Evolutionary conservation across 2,113 vertebrate genomes (phyloP).

Genomic region (Podarcis cretensis): DNA sequence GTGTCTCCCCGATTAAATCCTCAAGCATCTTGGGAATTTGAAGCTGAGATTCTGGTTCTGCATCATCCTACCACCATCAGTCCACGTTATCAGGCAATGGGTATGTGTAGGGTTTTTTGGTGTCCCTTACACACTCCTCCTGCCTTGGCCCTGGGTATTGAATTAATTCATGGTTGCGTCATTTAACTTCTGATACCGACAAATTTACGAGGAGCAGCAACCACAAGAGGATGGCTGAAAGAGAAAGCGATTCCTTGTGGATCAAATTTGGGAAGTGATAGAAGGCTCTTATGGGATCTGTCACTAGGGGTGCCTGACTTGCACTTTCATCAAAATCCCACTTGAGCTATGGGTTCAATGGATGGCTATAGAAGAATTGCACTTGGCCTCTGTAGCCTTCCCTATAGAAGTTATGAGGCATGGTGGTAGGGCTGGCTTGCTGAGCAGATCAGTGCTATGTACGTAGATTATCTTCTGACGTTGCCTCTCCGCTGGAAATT

Average conservation of each 20-base stretch:
- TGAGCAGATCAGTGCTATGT: background rate
- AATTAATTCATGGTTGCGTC: background rate
- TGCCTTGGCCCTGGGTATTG: conserved; percentile 1
- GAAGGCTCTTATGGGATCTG: background rate
- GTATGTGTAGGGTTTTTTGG: conserved; percentile 72
- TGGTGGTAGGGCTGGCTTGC: background rate
- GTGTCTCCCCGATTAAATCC: conserved; percentile 94
- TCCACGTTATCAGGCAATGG: conserved; percentile 98
- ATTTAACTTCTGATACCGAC: background rate
- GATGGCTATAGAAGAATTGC: background rate
- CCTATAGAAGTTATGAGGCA: background rate
- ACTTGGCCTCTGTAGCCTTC: background rate
- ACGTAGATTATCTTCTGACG: background rate
- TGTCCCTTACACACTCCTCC: background rate
- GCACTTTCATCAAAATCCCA: background rate
- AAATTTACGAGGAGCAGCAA: background rate
- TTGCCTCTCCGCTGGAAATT: background rate
- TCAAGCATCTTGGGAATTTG: conserved; percentile 98
- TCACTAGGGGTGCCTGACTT: background rate
- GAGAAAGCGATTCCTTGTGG: background rate
- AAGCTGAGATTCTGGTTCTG: conserved; percentile 96
- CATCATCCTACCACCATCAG: conserved; percentile 98
- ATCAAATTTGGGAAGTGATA: background rate
- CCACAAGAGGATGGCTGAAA: background rate
- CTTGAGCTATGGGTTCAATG: background rate